These are phyloP conservation scores for Harpagus bidentatus DNA, from an alignment of 2,113 vertebrate species.

Conservation along the genomic window DNA sequence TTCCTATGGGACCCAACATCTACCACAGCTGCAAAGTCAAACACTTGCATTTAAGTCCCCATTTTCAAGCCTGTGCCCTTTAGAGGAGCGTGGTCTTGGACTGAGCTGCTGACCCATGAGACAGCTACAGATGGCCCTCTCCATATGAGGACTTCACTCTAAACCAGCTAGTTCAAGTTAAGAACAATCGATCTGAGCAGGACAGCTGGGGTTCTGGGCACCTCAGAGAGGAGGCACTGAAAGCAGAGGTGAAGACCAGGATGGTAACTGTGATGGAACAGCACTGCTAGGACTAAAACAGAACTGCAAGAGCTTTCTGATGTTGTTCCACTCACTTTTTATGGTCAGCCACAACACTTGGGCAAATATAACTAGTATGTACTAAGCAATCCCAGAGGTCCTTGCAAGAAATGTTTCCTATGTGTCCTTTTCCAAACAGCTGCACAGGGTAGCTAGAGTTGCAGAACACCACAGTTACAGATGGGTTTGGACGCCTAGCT, in stretches of 20 bases:
- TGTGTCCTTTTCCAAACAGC: neutral
- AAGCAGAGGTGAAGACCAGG: neutral
- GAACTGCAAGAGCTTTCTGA: neutral
- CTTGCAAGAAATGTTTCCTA: neutral
- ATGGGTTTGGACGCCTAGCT: neutral
- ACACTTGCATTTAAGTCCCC: neutral
- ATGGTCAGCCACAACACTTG: neutral
- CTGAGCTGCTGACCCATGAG: neutral
- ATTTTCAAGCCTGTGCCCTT: neutral
- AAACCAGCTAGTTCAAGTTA: neutral
- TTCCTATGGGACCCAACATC: neutral
- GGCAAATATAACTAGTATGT: neutral
- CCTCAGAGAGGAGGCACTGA: neutral
- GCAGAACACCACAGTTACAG: neutral
- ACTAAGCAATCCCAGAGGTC: neutral
- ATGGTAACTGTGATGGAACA: neutral
- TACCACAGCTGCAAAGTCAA: neutral
- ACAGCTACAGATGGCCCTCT: neutral
- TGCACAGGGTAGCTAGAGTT: neutral
- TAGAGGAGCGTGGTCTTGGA: neutral
- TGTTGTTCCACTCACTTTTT: neutral
- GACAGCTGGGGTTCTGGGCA: neutral
- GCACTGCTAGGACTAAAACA: neutral
- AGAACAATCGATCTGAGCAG: neutral
- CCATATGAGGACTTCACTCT: accelerated